Conservation (phyloP, 2,888 invertebrate species). For the Orgyia antiqua region DNA sequence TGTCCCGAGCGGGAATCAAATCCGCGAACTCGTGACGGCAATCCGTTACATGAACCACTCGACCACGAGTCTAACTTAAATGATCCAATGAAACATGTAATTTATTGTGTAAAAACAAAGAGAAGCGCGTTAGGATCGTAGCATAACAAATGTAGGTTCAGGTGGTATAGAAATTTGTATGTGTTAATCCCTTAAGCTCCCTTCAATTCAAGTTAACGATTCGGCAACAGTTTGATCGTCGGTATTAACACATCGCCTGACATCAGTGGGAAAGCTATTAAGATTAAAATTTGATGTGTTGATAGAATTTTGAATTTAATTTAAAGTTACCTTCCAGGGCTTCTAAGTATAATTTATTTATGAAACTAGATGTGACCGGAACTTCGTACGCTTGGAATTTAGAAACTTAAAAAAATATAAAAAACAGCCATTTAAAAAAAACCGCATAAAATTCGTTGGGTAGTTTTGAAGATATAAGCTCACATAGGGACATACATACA, state of each 20-base stretch:
- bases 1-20: too few species aligned
- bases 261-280: conserved; percentile 18
- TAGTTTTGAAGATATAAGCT: too few species aligned
- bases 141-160: conserved; percentile 17
- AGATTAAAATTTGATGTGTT: conserved; percentile 25
- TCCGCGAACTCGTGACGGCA: too few species aligned
- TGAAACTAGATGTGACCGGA: too few species aligned
- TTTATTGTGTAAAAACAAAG: background rate
- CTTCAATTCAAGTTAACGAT: conserved; percentile 32
- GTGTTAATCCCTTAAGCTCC: conserved; percentile 30
- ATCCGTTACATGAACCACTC: too few species aligned
- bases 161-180: conserved; percentile 28
- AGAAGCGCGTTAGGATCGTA: conserved; percentile 7
- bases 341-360: too few species aligned
- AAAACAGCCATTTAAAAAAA: too few species aligned
- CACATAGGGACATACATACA: too few species aligned
- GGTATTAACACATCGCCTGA: conserved; percentile 19
- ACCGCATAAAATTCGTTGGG: too few species aligned
- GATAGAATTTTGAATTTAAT: conserved; percentile 18
- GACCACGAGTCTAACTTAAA: too few species aligned
- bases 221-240: conserved; percentile 23
- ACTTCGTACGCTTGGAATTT: too few species aligned
- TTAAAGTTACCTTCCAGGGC: conserved; percentile 7
- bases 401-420: too few species aligned
- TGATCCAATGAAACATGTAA: background rate